A percentile compares a stretch with the other conserved stretches of the same genome.
Evolutionary conservation across 2,113 vertebrate species (phyloP).

Genomic region (Polyodon spathula): DNA sequence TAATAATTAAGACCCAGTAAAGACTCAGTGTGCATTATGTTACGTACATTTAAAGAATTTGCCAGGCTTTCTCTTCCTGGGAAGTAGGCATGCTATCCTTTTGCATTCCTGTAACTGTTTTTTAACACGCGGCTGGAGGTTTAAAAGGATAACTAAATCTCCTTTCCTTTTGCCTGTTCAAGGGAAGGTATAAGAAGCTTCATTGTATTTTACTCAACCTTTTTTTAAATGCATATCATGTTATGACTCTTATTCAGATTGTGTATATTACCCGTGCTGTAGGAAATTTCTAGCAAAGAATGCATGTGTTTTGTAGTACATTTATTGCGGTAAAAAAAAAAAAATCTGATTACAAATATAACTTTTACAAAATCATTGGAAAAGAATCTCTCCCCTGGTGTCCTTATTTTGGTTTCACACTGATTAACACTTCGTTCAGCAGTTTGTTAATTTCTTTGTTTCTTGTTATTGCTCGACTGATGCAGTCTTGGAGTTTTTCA

Average conservation of each 20-base stretch:
- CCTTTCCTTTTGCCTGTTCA: too few relatives aligned
- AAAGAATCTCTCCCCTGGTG: constrained; percentile 18
- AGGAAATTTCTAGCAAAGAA: constrained; percentile 54
- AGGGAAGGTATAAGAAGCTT: too few relatives aligned
- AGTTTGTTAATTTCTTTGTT: constrained; percentile 81
- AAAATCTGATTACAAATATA: constrained; percentile 76
- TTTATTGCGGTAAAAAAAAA: constrained; percentile 70
- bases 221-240: constrained; percentile 40
- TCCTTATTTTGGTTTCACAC: constrained; percentile 60
- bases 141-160: too few relatives aligned
- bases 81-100: too few relatives aligned
- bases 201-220: constrained; percentile 36
- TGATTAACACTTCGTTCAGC: constrained; percentile 71
- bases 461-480: constrained; percentile 69
- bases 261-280: constrained; percentile 47
- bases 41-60: too few relatives aligned
- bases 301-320: constrained; percentile 60
- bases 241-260: constrained; percentile 7
- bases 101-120: too few relatives aligned
- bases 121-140: too few relatives aligned
- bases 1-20: too few relatives aligned
- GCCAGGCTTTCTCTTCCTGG: too few relatives aligned
- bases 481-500: constrained; percentile 86
- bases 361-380: constrained; percentile 55
- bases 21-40: too few relatives aligned